These are phyloP conservation scores for Beroe forskalii DNA, from an alignment of 37 sponge, comb jelly and placozoan species.

Conservation along the genomic window DNA sequence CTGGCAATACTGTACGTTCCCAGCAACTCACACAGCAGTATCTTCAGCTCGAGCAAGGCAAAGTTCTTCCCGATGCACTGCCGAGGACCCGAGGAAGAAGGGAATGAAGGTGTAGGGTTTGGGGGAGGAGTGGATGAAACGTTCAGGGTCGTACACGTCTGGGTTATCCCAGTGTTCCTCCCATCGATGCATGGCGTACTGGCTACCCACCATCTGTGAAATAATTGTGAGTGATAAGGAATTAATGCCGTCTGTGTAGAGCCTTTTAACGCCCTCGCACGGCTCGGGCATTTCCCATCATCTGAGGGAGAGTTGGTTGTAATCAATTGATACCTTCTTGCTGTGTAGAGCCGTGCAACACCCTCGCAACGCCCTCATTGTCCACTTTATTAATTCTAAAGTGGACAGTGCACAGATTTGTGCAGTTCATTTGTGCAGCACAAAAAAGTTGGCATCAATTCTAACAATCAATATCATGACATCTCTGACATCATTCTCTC, in stretches of 20 bases:
- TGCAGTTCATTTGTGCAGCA: no score
- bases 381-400: no score
- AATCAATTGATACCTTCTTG: no score
- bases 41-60: slow-evolving; percentile 35
- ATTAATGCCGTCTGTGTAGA: background rate
- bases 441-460: no score
- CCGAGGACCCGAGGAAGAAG: slow-evolving; percentile 51
- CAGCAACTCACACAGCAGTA: background rate
- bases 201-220: background rate
- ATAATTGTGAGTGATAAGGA: background rate
- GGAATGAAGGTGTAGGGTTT: slow-evolving; percentile 66
- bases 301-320: no score
- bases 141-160: background rate
- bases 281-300: no score
- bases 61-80: slow-evolving; percentile 63
- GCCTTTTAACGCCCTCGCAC: no score
- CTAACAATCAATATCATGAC: no score
- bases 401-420: no score
- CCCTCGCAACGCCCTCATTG: no score
- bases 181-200: slow-evolving; percentile 16
- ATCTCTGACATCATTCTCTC: no score
- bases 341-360: no score
- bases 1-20: background rate
- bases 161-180: slow-evolving; percentile 43
- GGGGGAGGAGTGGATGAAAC: slow-evolving; percentile 16